Percentiles rank a stretch among this genome's conserved stretches.
Conservation (phyloP, 1,140 invertebrate genomes). For the Nephila pilipes region DNA sequence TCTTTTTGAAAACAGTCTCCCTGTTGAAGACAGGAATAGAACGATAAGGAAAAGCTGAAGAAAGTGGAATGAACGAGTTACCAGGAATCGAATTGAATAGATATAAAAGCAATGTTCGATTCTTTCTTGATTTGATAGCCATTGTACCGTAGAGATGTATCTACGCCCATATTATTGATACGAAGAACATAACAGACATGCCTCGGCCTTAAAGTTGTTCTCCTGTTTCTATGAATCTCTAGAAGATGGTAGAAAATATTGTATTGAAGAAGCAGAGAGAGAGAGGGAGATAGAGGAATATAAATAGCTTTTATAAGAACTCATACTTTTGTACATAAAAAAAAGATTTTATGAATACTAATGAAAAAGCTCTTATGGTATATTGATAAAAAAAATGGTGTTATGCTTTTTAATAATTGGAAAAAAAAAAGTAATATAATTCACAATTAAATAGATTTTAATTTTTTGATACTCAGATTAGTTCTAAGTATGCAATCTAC, state of each 20-base stretch:
- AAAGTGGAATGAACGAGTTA: background rate
- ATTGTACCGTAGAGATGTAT: constrained; percentile 75
- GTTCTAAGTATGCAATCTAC: too few relatives aligned
- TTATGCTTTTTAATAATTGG: too few relatives aligned
- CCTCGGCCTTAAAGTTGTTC: constrained; percentile 55
- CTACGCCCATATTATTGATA: constrained; percentile 68
- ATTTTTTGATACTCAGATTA: too few relatives aligned
- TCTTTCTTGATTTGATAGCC: constrained; percentile 76
- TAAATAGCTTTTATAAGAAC: constrained; percentile 60
- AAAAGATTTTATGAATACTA: too few relatives aligned
- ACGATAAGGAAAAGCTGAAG: constrained; percentile 57
- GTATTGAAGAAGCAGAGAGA: background rate
- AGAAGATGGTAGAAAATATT: constrained; percentile 35
- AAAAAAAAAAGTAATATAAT: too few relatives aligned
- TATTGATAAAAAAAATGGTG: too few relatives aligned
- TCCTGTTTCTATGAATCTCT: constrained; percentile 39
- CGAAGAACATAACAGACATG: constrained; percentile 40
- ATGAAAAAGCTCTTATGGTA: too few relatives aligned
- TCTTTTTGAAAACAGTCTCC: constrained; percentile 67
- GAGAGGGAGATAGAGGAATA: too few relatives aligned
- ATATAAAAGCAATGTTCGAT: constrained; percentile 73
- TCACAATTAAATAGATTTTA: too few relatives aligned
- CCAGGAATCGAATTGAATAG: constrained; percentile 69
- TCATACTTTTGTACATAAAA: too few relatives aligned
- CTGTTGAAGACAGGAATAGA: constrained; percentile 60